Base-by-base conservation (phyloP, 1,140 invertebrate genomes). In the Diachasma alloeum region DNA sequence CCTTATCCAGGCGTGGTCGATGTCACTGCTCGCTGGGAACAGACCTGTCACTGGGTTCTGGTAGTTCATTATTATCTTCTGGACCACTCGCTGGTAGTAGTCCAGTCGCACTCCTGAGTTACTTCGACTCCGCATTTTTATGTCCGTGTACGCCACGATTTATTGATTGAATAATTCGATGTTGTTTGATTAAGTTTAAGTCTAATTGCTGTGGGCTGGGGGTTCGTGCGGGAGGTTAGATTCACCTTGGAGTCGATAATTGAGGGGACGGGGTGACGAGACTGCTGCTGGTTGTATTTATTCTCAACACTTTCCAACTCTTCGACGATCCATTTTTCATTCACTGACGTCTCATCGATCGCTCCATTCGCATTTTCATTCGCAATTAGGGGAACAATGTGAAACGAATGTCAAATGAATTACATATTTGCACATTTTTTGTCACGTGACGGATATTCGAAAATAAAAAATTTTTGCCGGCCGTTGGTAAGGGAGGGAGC, bases 1-100 rank as follows among this genome's bases (percentile, higher is more conserved):
- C 17, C 99, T 92, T 75, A 99, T 97, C 98, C 98, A 99, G 0
- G 98, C 97, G 92, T 99, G 97, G 76, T 95, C 93, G 84, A 96
- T 97, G 0, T 94, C 93, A 56, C 93, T 91, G 84, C 95, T 97
- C 1, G 96, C 94, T 83, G 96, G 94, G 90, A 99, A 94, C 26
- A 99, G 90, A 13, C 98, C 98, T 74, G 97, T 99, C 0, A 98
- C 96, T 24, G 97, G 96, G 90, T 99, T 95, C 92, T 99, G 97
- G 87, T 98, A 94, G 78, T 94, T 93, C 89, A 99, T 93, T 85
- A 99, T 98, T 76, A 97, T 93, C 88, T 95, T 96, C 77, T 97
- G 95, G 2, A 99, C 94, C 75, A 98, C 93, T 74, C 97, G 91
- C 83, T 98, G 96, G 85, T 98, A 99, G 87, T 98, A 98, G 88